These are phyloP conservation scores for Caretta caretta DNA, from an alignment of 2,113 vertebrate genomes.

Conservation along the genomic window DNA sequence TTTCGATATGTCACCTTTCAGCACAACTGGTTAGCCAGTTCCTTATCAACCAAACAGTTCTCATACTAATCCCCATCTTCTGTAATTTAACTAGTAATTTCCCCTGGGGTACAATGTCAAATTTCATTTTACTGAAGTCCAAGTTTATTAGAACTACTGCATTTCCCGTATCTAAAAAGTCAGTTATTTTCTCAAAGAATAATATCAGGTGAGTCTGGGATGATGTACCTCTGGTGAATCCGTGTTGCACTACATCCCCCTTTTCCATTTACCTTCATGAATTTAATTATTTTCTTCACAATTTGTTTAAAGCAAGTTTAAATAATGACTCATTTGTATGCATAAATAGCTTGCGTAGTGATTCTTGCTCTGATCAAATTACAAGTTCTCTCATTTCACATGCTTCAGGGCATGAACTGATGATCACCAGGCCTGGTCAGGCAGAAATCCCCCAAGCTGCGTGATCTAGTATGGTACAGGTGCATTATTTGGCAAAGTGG, in stretches of 20 bases:
- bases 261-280: neutral
- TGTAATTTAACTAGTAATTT: neutral
- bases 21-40: neutral
- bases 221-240: neutral
- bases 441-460: neutral
- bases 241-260: neutral
- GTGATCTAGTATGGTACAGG: neutral
- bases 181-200: neutral
- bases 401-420: neutral
- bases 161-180: neutral
- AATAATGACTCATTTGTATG: neutral
- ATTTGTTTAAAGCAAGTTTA: neutral
- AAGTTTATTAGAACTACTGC: neutral
- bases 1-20: neutral
- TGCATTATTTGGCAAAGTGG: neutral
- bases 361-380: neutral
- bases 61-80: neutral
- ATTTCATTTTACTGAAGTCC: neutral
- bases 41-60: neutral
- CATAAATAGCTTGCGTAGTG: fast-evolving
- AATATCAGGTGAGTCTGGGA: neutral
- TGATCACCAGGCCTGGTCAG: neutral
- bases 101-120: neutral
- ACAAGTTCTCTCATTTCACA: neutral
- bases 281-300: neutral